Evolutionary conservation across 2,888 invertebrate genomes (phyloP).

Genomic region (Phalangium opilio): DNA sequence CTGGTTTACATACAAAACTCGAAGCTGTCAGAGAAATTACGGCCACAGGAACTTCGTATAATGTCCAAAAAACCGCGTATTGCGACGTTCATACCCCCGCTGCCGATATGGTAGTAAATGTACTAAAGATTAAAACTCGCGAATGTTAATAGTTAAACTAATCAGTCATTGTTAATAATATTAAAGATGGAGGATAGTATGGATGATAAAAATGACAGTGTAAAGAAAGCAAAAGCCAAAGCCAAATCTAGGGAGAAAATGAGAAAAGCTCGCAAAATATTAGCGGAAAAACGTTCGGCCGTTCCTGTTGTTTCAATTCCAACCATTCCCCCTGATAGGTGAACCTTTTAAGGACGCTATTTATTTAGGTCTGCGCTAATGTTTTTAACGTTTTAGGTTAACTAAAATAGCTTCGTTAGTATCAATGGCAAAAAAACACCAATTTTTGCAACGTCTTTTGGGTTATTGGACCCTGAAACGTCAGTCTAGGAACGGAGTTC

Average conservation of each 20-base stretch:
- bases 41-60: conserved; percentile 49
- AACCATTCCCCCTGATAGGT: conserved; percentile 62
- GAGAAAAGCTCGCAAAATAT: conserved; percentile 67
- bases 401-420: conserved; percentile 71
- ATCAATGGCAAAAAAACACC: conserved; percentile 53
- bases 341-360: neutral
- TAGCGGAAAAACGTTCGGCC: conserved; percentile 75
- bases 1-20: conserved; percentile 89
- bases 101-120: conserved; percentile 23
- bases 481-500: conserved; percentile 87
- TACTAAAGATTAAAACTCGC: no score
- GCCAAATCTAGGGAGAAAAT: conserved; percentile 63
- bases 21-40: conserved; percentile 60
- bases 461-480: conserved; percentile 96
- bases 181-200: conserved; percentile 24
- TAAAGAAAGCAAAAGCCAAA: conserved; percentile 25
- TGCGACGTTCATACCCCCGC: conserved; percentile 85
- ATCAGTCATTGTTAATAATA: conserved; percentile 13
- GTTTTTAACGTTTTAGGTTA: conserved; percentile 38
- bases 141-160: neutral
- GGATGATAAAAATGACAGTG: conserved; percentile 21
- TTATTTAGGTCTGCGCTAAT: neutral
- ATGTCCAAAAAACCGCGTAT: conserved; percentile 87
- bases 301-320: conserved; percentile 86
- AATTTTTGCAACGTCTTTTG: conserved; percentile 72